These are phyloP conservation scores for Quadriops clusia DNA, from an alignment of 2,888 invertebrate genomes.

Conservation along the genomic window DNA sequence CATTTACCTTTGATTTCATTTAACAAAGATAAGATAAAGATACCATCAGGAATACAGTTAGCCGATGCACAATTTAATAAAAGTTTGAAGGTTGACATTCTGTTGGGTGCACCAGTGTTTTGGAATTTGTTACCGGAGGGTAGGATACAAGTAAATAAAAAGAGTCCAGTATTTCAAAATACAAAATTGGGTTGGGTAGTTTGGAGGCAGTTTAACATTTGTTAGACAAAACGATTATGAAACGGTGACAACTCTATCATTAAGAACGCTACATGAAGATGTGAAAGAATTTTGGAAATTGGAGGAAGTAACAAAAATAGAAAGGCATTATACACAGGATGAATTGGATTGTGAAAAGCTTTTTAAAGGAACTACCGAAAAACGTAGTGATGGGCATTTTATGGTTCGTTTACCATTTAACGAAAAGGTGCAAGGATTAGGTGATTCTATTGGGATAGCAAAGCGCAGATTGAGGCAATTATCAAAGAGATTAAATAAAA, in stretches of 20 bases:
- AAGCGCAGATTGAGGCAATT: conserved; percentile 11
- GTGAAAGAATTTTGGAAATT: not conserved
- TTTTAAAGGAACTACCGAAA: not conserved
- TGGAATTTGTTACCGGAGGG: too few species aligned
- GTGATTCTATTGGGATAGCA: conserved; percentile 1
- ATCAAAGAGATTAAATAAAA: conserved; percentile 11
- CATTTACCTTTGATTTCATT: too few species aligned
- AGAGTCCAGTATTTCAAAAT: conserved; percentile 2
- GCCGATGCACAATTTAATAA: too few species aligned
- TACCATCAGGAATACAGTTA: too few species aligned
- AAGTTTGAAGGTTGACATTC: too few species aligned
- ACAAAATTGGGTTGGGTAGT: conserved; percentile 3
- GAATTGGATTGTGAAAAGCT: conserved; percentile 1
- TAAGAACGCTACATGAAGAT: not conserved
- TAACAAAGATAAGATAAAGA: too few species aligned
- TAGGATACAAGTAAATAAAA: too few species aligned
- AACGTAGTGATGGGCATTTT: not conserved
- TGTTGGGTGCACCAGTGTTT: too few species aligned
- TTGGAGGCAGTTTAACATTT: not conserved
- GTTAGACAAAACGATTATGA: too few species aligned
- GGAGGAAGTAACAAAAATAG: not conserved
- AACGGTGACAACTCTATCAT: not conserved
- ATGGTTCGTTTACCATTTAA: conserved; percentile 3
- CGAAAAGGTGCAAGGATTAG: not conserved
- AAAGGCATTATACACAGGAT: not conserved